These are phyloP conservation scores for Macrocentrus cingulum DNA, from an alignment of 1,140 invertebrate genomes.

Conservation along the genomic window DNA sequence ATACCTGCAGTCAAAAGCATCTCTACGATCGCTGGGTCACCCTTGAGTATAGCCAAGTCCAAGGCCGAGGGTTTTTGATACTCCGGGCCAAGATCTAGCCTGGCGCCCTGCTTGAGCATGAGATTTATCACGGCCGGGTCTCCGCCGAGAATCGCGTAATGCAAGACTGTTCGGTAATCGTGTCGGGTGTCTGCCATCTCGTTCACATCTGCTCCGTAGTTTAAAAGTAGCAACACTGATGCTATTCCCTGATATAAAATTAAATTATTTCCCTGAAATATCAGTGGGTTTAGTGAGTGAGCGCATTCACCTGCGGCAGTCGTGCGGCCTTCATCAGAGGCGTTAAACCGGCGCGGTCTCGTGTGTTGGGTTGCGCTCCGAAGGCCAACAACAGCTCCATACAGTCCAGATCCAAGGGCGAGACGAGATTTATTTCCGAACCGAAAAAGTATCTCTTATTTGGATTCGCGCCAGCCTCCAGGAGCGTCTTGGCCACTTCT, in stretches of 20 bases:
- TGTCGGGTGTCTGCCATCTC: conserved; percentile 78
- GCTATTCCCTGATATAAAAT: conserved; percentile 67
- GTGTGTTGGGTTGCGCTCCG: conserved; percentile 84
- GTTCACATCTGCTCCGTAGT: conserved; percentile 79
- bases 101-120: conserved; percentile 79
- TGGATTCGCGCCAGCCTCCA: conserved; percentile 73
- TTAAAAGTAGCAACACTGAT: conserved; percentile 74
- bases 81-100: conserved; percentile 64
- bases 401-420: conserved; percentile 74
- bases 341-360: conserved; percentile 79
- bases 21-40: conserved; percentile 72
- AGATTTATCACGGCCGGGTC: conserved; percentile 78
- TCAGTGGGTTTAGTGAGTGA: neutral
- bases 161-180: conserved; percentile 80
- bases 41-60: conserved; percentile 81
- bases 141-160: conserved; percentile 83
- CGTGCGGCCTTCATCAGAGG: conserved; percentile 86
- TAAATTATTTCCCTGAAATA: neutral
- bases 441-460: conserved; percentile 87
- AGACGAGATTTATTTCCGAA: conserved; percentile 85
- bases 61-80: conserved; percentile 81
- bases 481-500: conserved; percentile 68
- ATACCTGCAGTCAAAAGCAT: conserved; percentile 70
- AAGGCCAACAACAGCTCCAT: conserved; percentile 80
- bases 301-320: conserved; percentile 68